Percentiles rank a stretch among this genome's conserved stretches.
Evolutionary conservation across 1,140 invertebrate species (phyloP).

Genomic region (Pollicipes pollicipes): DNA sequence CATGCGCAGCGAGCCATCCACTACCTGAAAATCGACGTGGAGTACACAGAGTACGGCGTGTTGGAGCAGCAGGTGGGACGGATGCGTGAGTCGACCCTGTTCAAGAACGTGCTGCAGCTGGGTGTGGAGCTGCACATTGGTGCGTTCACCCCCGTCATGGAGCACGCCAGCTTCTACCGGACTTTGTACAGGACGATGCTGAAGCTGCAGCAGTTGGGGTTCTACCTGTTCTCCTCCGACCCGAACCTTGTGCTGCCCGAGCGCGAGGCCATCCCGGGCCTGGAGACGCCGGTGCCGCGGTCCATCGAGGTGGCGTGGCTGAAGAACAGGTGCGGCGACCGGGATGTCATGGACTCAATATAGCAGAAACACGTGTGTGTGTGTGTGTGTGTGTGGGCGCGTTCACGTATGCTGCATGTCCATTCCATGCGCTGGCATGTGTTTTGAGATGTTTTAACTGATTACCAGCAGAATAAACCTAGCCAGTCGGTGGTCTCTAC

Average conservation of each 20-base stretch:
- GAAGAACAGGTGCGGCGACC: neutral
- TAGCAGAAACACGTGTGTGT: too few relatives aligned
- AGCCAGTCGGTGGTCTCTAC: too few relatives aligned
- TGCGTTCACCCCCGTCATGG: neutral
- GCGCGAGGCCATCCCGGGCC: neutral
- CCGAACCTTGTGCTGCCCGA: slow-evolving; percentile 4
- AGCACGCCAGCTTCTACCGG: neutral
- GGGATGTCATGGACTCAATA: too few relatives aligned
- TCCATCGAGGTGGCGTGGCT: neutral
- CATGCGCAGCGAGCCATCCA: slow-evolving; percentile 12
- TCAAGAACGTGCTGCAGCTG: slow-evolving; percentile 6
- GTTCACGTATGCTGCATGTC: too few relatives aligned
- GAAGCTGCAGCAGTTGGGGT: slow-evolving; percentile 9
- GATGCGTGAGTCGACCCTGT: neutral
- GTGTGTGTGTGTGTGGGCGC: too few relatives aligned
- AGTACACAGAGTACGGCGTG: slow-evolving; percentile 14
- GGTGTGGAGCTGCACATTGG: slow-evolving; percentile 7
- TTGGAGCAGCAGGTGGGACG: neutral
- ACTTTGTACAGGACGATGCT: neutral
- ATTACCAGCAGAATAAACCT: too few relatives aligned
- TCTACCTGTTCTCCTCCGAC: slow-evolving; percentile 12
- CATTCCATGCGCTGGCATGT: too few relatives aligned
- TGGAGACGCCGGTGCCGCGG: neutral
- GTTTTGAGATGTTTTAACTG: too few relatives aligned
- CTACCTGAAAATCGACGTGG: slow-evolving; percentile 18